Base-by-base conservation (phyloP, 1,140 invertebrate species). In the Polypedilum pembai region DNA sequence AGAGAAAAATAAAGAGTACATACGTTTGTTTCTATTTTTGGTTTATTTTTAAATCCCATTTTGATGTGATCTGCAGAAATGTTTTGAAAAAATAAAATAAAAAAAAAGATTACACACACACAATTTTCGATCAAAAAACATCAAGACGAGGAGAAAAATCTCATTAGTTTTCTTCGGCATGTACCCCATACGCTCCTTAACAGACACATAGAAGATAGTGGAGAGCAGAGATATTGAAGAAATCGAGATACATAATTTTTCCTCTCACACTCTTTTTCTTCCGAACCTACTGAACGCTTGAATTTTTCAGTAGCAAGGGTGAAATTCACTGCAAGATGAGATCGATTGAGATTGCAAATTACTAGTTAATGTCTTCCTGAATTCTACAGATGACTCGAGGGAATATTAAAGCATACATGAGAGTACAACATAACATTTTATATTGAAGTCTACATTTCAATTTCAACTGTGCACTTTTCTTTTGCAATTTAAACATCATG, bases 311-410 rank as follows among this genome's bases (percentile, higher is more conserved):
- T 56, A 56, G 45, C 45, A 56, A 56, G n/a, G 45, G 12, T n/a
- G 45, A 56, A 56, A 56, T 56, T 56, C n/a, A n/a, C 45, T 56
- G 45, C 12, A 56, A n/a, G 12, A 56, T 56, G 45, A 69, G 65
- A 20, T 69, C 65, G 65, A 69, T 69, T 12, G 45, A 69, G 65
- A 69, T 69, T 69, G 65, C 65, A 69, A 69, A 69, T 69, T 69
- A 69, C 65, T 18, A 21, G 17, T 69, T 69, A 69, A 69, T 69
- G 65, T 21, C 20, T 69, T 69, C 65, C 65, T 69, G 65, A 69
- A 18, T 21, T 69, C 45, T 56, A 56, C 65, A 69, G 65, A 69
- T 69, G 45, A 18, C 65, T 69, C 20, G 18, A 69, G 20, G 17
- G 17, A 21, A 69, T 69, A 69, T 21, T 20, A 21, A 69, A 69